These are phyloP conservation scores for Lacerta bilineata DNA, from an alignment of 2,797 vertebrate species.

Conservation along the genomic window DNA sequence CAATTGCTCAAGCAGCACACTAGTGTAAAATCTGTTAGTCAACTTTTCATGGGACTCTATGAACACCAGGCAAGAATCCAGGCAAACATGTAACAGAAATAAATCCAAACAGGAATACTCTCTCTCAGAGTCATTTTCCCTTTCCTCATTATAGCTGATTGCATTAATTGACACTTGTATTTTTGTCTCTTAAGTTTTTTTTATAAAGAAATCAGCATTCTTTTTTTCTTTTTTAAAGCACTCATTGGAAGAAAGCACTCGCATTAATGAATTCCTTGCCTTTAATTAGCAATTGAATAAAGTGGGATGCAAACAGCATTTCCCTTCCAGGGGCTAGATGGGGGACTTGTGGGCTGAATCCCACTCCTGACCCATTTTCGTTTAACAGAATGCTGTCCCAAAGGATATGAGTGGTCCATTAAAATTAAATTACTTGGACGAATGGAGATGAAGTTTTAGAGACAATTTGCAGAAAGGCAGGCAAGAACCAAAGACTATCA, in stretches of 20 bases:
- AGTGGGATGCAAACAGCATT: not conserved
- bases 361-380: conserved; percentile 28
- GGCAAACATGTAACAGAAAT: rapidly evolving
- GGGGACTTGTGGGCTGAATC: not conserved
- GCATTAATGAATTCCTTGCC: conserved; percentile 6
- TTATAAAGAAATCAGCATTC: conserved; percentile 11
- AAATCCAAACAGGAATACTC: not conserved
- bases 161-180: conserved; percentile 63
- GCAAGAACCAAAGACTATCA: not conserved
- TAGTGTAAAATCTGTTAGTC: rapidly evolving
- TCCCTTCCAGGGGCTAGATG: not conserved
- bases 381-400: not conserved
- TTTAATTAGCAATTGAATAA: conserved; percentile 31
- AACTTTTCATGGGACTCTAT: not conserved
- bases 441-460: not conserved
- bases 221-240: not conserved
- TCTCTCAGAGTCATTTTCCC: conserved; percentile 58
- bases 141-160: conserved; percentile 68
- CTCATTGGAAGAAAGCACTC: not conserved
- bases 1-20: rapidly evolving
- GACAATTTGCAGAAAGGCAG: not conserved
- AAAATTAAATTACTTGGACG: conserved; percentile 14
- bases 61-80: not conserved
- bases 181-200: conserved; percentile 37
- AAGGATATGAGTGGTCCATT: not conserved